Evolutionary conservation across 2,888 invertebrate genomes (phyloP), one percentile per base, ranked within the genome.

Genomic region (Cyrtodaria siliqua): DNA sequence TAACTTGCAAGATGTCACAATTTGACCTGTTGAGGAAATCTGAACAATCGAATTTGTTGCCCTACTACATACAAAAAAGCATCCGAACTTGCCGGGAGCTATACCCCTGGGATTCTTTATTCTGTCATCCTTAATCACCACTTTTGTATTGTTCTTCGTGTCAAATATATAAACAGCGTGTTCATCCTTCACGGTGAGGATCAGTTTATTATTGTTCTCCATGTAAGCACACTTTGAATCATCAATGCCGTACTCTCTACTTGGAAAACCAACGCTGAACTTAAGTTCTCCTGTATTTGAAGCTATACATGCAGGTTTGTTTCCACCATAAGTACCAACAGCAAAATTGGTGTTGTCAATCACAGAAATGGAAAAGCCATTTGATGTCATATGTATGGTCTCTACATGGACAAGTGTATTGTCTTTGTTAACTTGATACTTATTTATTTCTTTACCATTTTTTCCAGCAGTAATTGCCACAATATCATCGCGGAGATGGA

Each of bases 21-120:
- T 16, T 16, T 38, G 9, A 8, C 40, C 40, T 18, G 49, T 18
- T 18, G 6, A 18, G 9, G 14, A n/a, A 14, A 12, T 49, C 49
- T n/a, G n/a, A 9, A 49, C 49, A n/a, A 49, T 12, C 8, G 14
- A 16, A 18, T 49, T 9, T 12, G 49, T 49, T 49, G 8, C 49
- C n/a, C 49, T 9, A 49, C 49, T 49, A 49, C 49, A 49, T 49
- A 49, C 18, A 49, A n/a, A 49, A 8, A 49, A 16, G n/a, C 49
- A 49, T 6, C 49, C 49, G 8, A 9, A 14, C 8, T 49, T 18
- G 18, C 49, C 18, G 49, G n/a, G 14, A 12, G 18, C 49, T 18
- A 49, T 18, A n/a, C n/a, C n/a, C n/a, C n/a, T n/a, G n/a, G n/a
- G n/a, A n/a, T n/a, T n/a, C n/a, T n/a, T n/a, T n/a, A n/a, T n/a